Evolutionary conservation across 2,797 vertebrate genomes (phyloP), one percentile per base, ranked within the genome.

Genomic region (Alectoris magna): DNA sequence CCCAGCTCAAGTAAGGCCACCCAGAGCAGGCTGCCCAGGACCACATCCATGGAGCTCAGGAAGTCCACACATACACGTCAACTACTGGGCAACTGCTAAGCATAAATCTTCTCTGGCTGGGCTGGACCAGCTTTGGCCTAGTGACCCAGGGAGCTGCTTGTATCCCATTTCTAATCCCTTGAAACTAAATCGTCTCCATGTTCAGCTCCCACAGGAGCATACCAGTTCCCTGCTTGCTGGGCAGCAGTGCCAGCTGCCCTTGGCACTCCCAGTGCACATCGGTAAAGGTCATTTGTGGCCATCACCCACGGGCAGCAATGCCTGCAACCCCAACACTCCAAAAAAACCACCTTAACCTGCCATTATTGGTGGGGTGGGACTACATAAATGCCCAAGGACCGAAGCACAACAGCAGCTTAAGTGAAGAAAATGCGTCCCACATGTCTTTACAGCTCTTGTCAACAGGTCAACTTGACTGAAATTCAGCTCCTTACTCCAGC

Each of bases 141-240:
- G 4, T 58, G 68, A 70, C 27, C 39, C 58, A 43, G 38, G 39
- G 23, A 79, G 31, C 4, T 24, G 21, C 53, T 69, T 69, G 41
- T 62, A 68, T 68, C 26, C 29, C 43, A 34, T 48, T 67, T 68
- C 56, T 17, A 58, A 48, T 4, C 5, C 76, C 58, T 62, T 74
- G 89, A 73, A 88, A 86, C 26, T 71, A 76, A 91, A 36, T 29
- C 29, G 36, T 63, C 14, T 82, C 70, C 53, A 38, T 91, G 46
- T 60, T 70, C 55, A 88, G 38, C 60, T 76, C 38, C 39, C 64
- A 23, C 26, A 29, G 29, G 9, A 59, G 21, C 1, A 16, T 6
- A 56, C 51, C 15, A 29, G 29, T 41, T 31, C 39, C 27, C 13
- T 15, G 62, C 74, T 27, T 53, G 56, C 26, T 68, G 80, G 72